These are phyloP conservation scores for Nibea coibor DNA, from an alignment of 2,113 vertebrate species.

Conservation along the genomic window DNA sequence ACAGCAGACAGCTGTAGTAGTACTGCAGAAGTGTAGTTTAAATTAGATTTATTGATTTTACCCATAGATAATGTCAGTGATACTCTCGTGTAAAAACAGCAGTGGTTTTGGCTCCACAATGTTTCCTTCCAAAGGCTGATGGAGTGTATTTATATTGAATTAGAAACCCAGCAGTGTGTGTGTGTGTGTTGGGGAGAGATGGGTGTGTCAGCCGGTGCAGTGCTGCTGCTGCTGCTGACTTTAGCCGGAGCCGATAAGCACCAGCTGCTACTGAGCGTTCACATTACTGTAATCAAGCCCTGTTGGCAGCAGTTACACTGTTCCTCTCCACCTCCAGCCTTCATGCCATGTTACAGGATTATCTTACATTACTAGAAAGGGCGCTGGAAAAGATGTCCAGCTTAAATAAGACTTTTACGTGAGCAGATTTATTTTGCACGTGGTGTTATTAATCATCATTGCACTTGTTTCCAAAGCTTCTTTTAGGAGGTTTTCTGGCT, in stretches of 20 bases:
- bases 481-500: neutral
- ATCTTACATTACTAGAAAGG: constrained; percentile 69
- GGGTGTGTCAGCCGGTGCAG: constrained; percentile 57
- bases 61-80: constrained; percentile 6
- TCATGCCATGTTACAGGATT: constrained; percentile 32
- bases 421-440: constrained; percentile 9
- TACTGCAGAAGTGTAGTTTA: neutral
- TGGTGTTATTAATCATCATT: neutral
- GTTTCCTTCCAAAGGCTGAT: constrained; percentile 41
- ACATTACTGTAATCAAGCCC: constrained; percentile 74
- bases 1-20: too few species aligned
- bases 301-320: constrained; percentile 48
- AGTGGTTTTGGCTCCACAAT: neutral
- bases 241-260: constrained; percentile 48
- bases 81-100: neutral
- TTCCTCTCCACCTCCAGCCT: constrained; percentile 31
- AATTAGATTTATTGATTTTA: neutral
- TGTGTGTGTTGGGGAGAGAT: neutral
- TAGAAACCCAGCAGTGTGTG: constrained; percentile 30
- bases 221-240: constrained; percentile 48
- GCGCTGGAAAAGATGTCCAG: constrained; percentile 6
- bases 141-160: constrained; percentile 57
- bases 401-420: constrained; percentile 36
- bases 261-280: constrained; percentile 75
- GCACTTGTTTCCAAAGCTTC: neutral